Conservation (phyloP, 2,113 vertebrate species). For the Boulengeromyrus knoepffleri region DNA sequence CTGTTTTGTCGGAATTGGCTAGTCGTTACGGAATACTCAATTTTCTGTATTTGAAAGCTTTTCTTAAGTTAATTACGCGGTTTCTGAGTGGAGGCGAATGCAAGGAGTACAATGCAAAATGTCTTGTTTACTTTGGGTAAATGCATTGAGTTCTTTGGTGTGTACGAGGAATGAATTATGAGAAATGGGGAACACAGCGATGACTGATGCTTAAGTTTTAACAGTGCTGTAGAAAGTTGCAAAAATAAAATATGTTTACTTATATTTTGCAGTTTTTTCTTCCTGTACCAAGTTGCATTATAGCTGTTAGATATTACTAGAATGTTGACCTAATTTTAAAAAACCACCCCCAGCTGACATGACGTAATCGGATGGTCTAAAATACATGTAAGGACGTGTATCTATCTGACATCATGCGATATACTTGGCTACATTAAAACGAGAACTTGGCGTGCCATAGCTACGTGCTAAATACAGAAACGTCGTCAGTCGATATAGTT, state of each 20-base stretch:
- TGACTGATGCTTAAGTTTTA: conserved; percentile 56
- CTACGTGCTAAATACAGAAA: not conserved
- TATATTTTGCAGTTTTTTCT: not conserved
- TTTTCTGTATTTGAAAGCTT: conserved; percentile 26
- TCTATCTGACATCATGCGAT: not conserved
- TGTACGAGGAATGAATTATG: conserved; percentile 57
- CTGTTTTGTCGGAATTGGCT: conserved; percentile 30
- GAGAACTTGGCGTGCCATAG: not conserved
- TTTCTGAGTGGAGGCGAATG: conserved; percentile 20
- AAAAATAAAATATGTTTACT: conserved; percentile 55
- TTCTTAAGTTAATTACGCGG: conserved; percentile 8
- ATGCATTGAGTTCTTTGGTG: conserved; percentile 52
- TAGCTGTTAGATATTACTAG: not conserved
- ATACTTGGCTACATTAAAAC: not conserved
- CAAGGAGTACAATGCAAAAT: conserved; percentile 15
- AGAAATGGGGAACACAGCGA: conserved; percentile 57
- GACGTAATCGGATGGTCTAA: not conserved
- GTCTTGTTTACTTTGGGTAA: conserved; percentile 40
- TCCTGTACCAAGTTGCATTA: not conserved
- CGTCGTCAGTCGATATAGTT: not conserved
- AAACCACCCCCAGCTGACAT: not conserved
- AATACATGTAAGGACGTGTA: not conserved
- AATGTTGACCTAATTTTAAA: not conserved
- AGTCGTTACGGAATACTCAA: conserved; percentile 39
- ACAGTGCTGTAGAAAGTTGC: conserved; percentile 63